These are phyloP conservation scores for Cheilosia grossa DNA, from an alignment of 2,888 invertebrate genomes.

Conservation along the genomic window DNA sequence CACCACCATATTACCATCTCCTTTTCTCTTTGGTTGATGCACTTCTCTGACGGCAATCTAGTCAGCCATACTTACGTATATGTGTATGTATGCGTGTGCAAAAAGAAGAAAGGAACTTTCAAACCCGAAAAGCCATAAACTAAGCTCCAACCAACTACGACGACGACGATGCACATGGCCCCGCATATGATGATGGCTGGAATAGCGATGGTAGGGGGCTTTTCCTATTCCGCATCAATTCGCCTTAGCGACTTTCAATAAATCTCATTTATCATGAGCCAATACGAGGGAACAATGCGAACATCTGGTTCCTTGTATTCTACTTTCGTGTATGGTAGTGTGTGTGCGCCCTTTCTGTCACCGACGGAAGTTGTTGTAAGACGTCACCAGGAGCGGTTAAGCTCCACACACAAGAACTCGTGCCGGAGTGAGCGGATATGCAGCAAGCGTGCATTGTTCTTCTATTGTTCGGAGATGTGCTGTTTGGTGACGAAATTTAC, in stretches of 20 bases:
- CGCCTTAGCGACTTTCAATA: constrained; percentile 76
- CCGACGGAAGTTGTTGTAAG: constrained; percentile 57
- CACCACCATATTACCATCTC: background rate
- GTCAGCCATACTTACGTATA: constrained; percentile 31
- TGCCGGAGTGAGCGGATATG: background rate
- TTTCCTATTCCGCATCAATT: constrained; percentile 72
- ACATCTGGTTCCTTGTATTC: constrained; percentile 64
- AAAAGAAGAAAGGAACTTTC: constrained; percentile 59
- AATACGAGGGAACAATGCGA: constrained; percentile 72
- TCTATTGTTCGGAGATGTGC: constrained; percentile 19
- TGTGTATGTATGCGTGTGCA: background rate
- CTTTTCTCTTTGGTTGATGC: constrained; percentile 16
- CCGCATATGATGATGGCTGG: background rate
- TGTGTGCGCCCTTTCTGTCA: constrained; percentile 19
- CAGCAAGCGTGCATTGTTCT: constrained; percentile 22
- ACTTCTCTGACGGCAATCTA: constrained; percentile 69
- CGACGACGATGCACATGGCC: background rate
- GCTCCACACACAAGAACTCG: constrained; percentile 16
- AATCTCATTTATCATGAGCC: constrained; percentile 76
- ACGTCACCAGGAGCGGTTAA: constrained; percentile 44
- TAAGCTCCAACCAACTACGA: constrained; percentile 25
- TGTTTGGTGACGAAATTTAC: constrained; percentile 31
- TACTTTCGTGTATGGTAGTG: constrained; percentile 3
- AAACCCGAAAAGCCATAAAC: constrained; percentile 70
- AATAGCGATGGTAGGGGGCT: constrained; percentile 1